Conservation (phyloP, 2,113 vertebrate genomes). For the Saccopteryx bilineata region DNA sequence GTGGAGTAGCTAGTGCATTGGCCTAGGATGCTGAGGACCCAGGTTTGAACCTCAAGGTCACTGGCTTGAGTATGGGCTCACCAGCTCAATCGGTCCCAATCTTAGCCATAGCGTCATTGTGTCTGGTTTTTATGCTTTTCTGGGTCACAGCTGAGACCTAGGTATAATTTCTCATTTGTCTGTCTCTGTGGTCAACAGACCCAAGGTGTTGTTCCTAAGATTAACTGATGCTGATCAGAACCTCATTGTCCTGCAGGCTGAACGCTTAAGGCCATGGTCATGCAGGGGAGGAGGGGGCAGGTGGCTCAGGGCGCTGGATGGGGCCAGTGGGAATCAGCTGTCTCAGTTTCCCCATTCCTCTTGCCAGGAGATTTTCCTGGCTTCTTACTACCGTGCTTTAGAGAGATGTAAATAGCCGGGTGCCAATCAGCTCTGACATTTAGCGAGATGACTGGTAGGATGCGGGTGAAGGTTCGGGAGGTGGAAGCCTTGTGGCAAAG, state of each 20-base stretch:
- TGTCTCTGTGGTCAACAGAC: neutral
- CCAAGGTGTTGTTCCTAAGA: neutral
- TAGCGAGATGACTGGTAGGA: neutral
- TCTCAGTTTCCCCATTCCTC: neutral
- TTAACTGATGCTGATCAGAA: neutral
- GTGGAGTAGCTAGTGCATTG: no score
- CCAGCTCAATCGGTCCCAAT: no score
- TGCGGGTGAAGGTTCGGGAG: neutral
- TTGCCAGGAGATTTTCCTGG: neutral
- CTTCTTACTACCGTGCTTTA: neutral
- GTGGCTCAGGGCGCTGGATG: neutral
- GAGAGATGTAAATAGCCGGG: neutral
- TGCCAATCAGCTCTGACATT: neutral
- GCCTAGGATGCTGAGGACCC: no score
- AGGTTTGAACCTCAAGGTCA: no score
- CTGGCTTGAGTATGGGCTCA: no score
- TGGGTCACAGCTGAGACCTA: neutral
- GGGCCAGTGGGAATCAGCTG: neutral
- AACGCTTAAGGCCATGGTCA: neutral
- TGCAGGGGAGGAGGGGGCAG: neutral
- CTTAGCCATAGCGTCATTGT: no score
- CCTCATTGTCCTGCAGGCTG: neutral
- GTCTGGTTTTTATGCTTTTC: neutral
- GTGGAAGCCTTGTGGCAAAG: neutral
- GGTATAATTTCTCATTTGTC: neutral